Evolutionary conservation across 1,140 invertebrate species (phyloP), one percentile per base, ranked within the genome.

Genomic region (Aradophagus sp.): DNA sequence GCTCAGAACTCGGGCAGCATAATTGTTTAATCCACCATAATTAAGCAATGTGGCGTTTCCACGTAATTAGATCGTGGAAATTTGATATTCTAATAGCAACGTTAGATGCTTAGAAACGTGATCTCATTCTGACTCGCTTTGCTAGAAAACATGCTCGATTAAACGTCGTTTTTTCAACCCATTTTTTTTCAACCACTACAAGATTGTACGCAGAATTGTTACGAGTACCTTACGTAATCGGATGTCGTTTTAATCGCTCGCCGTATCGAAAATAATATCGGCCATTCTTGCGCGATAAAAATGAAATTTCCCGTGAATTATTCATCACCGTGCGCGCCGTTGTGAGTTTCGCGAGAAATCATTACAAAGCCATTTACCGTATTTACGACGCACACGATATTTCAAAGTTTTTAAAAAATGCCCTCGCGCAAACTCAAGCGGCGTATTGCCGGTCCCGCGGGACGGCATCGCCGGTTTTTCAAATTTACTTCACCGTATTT

Each of bases 401-500:
- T 61, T 61, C 16, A 53, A 15, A 3, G 20, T 48, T 69, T 55
- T 69, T 44, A 31, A 55, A 61, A 59, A 72, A 50, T 72, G 66
- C 42, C 44, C 61, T 61, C 68, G 56, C 68, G 68, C 66, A 72
- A 59, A 52, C 68, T 61, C 47, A 14, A 42, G 42, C 17, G 15
- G 68, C 45, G 45, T 61, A 71, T 71, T 20, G 53, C 41, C 32
- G 47, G 29, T 65, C 68, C 23, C 47, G 1, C n/a, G 45, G 45
- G 68, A 65, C 41, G 5, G 32, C 42, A 53, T 65, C 15, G 45
- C 34, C 48, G 41, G 53, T 72, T 72, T 72, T 66, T 72, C 55
- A 65, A 72, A 66, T 72, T 63, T 65, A 72, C 61, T 65, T 56
- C 48, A 50, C 11, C 59, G 48, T 61, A 50, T 72, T 61, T 66